These are phyloP conservation scores for Gymnarchus niloticus DNA, from an alignment of 2,113 vertebrate genomes.

Conservation along the genomic window DNA sequence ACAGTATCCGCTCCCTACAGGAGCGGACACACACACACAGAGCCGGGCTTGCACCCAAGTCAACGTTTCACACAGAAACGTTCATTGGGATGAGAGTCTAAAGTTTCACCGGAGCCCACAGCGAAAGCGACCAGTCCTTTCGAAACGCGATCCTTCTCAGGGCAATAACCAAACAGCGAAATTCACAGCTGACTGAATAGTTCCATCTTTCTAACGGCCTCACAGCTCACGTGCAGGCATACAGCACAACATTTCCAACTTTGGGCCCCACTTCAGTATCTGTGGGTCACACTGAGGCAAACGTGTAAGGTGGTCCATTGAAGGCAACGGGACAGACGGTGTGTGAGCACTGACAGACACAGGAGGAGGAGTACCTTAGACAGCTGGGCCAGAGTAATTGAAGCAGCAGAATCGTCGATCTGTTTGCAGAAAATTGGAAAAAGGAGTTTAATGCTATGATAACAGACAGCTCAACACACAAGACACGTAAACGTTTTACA, in stretches of 20 bases:
- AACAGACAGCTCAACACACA: conserved; percentile 29
- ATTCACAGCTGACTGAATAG: background rate
- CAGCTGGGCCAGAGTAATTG: conserved; percentile 85
- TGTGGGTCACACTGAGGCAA: background rate
- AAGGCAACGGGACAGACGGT: background rate
- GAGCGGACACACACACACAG: conserved; percentile 27
- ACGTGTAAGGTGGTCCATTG: background rate
- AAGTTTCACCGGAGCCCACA: background rate
- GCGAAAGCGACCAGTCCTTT: background rate
- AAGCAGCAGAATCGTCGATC: conserved; percentile 85
- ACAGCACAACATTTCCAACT: background rate
- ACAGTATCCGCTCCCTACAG: conserved; percentile 28
- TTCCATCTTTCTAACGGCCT: background rate
- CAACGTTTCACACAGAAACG: conserved; percentile 13
- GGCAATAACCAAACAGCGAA: background rate
- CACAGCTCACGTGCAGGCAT: background rate
- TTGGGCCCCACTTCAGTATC: background rate
- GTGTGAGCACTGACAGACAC: conserved; percentile 3
- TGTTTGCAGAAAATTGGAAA: conserved; percentile 87
- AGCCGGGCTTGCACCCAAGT: background rate
- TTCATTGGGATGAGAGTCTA: background rate
- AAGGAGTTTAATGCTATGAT: conserved; percentile 67
- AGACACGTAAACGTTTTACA: conserved; percentile 19
- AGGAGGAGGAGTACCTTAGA: conserved; percentile 77
- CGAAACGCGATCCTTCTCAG: background rate